Evolutionary conservation across 2,888 invertebrate species (phyloP).

Genomic region (Ophioninae sp.): DNA sequence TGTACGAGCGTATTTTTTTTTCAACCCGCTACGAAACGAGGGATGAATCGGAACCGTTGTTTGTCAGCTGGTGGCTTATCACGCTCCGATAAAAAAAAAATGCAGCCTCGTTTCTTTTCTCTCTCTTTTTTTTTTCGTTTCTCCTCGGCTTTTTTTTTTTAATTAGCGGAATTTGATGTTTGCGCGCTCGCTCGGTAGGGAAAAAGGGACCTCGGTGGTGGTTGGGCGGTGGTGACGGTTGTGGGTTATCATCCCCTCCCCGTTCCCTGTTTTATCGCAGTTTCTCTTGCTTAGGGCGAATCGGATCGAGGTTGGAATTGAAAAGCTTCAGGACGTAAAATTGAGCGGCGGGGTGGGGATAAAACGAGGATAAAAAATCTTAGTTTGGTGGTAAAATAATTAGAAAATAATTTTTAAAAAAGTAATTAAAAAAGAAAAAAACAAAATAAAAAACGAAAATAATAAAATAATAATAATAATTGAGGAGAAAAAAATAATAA

Average conservation of each 20-base stretch:
- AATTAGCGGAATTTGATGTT: not conserved
- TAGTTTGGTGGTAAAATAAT: not conserved
- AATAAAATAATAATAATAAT: not conserved
- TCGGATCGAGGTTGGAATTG: not conserved
- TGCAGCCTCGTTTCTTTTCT: conserved; percentile 21
- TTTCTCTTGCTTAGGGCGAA: not conserved
- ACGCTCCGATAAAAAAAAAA: conserved; percentile 45
- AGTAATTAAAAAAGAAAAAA: too few relatives aligned
- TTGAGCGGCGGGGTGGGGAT: not conserved
- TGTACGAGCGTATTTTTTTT: too few relatives aligned
- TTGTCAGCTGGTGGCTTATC: conserved; percentile 51
- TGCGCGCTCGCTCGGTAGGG: conserved; percentile 4
- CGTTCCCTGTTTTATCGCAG: conserved; percentile 3
- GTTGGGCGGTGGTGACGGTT: conserved; percentile 1
- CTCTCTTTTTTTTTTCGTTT: conserved; percentile 20
- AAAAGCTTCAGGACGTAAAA: not conserved
- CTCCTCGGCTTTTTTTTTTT: not conserved
- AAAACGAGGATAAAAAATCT: not conserved
- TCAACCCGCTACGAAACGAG: not conserved
- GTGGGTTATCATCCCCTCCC: conserved; percentile 27
- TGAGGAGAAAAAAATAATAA: not conserved
- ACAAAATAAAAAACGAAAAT: too few relatives aligned
- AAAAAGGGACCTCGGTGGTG: conserved; percentile 37
- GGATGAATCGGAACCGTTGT: conserved; percentile 6
- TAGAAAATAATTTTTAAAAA: too few relatives aligned